phyloP scores from a whole-genome alignment of 2,888 invertebrate genomes.

The Branchipolynoe longqiensis region DNA sequence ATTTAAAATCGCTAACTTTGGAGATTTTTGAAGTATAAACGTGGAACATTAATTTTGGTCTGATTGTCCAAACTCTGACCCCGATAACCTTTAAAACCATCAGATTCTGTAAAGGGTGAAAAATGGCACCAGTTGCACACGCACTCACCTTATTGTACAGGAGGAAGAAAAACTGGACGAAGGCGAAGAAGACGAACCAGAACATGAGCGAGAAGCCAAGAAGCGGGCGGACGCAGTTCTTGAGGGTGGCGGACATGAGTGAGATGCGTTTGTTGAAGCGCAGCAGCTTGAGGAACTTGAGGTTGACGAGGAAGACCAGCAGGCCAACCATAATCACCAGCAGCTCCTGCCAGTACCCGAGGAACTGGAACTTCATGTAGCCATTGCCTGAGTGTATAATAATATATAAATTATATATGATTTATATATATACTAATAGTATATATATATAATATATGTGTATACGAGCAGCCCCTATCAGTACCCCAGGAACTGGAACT shows the following conservation, averaged over 20 bases:
- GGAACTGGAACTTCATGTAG: slow-evolving; percentile 82
- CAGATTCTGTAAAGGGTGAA: no score
- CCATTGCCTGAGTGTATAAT: slow-evolving; percentile 69
- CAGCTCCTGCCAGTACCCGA: slow-evolving; percentile 82
- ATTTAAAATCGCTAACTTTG: no score
- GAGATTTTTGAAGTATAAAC: no score
- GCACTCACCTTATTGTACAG: slow-evolving; percentile 72
- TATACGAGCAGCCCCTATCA: no score
- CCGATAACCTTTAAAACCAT: no score
- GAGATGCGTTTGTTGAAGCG: slow-evolving; percentile 70
- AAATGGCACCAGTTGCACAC: background rate
- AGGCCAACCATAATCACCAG: slow-evolving; percentile 83
- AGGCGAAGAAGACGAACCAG: slow-evolving; percentile 80
- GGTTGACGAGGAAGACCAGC: slow-evolving; percentile 83
- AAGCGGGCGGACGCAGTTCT: slow-evolving; percentile 75
- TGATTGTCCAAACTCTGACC: no score
- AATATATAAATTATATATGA: no score
- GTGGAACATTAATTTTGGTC: no score
- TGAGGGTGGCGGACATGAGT: slow-evolving; percentile 77
- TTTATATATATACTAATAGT: no score
- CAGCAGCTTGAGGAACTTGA: slow-evolving; percentile 83
- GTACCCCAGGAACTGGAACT: no score
- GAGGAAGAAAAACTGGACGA: slow-evolving; percentile 80
- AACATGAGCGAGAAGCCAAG: slow-evolving; percentile 80
- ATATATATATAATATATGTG: no score